Percentiles rank a stretch among this genome's conserved stretches.
phyloP scores from a whole-genome alignment of 2,888 invertebrate species.

The Eupithecia pulchellata region DNA sequence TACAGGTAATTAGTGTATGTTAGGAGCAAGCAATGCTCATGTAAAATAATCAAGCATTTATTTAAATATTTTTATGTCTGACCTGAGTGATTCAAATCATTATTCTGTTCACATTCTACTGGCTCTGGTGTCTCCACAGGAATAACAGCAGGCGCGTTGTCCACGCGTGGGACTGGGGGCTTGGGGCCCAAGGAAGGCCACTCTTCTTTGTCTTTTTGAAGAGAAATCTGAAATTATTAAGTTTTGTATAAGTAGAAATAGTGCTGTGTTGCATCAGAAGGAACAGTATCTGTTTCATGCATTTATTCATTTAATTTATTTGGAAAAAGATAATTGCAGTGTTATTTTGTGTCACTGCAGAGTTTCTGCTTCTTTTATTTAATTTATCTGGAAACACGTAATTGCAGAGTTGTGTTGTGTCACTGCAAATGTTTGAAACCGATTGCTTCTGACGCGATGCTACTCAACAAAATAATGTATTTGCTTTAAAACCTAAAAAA shows the following conservation, averaged over 20 bases:
- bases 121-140: conserved; percentile 35
- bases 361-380: too few relatives aligned
- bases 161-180: conserved; percentile 31
- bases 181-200: conserved; percentile 68
- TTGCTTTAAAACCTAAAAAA: too few relatives aligned
- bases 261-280: neutral
- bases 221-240: conserved; percentile 53
- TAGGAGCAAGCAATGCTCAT: neutral
- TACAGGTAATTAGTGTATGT: too few relatives aligned
- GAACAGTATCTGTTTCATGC: too few relatives aligned
- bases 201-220: conserved; percentile 63
- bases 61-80: neutral
- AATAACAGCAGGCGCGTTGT: conserved; percentile 58
- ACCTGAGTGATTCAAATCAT: conserved; percentile 52
- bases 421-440: too few relatives aligned
- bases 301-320: too few relatives aligned
- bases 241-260: neutral
- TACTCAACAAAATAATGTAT: too few relatives aligned
- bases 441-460: too few relatives aligned
- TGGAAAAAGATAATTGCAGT: too few relatives aligned
- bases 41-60: conserved; percentile 28
- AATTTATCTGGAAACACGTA: neutral
- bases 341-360: too few relatives aligned
- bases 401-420: too few relatives aligned
- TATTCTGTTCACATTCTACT: conserved; percentile 28